Evolutionary conservation across 2,888 invertebrate species (phyloP).

Genomic region (Pseudanteris insignis): DNA sequence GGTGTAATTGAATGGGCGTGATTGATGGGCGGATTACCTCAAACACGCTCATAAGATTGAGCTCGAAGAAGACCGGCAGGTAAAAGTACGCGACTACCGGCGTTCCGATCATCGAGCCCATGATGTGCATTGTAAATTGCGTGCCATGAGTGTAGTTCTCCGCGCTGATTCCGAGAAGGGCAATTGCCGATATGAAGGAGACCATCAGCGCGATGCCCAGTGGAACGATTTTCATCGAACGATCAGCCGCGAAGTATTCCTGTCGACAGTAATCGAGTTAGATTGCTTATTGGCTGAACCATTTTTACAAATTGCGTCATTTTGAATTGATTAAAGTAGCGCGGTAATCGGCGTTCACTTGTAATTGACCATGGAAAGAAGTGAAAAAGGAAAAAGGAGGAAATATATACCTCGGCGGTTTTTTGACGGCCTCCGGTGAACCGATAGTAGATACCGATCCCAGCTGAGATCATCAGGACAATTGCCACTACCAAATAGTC

Average conservation of each 20-base stretch:
- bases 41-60: conserved; percentile 87
- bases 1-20: conserved; percentile 16
- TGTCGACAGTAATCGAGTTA: conserved; percentile 57
- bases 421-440: conserved; percentile 87
- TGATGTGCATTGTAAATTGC: conserved; percentile 80
- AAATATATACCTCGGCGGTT: conserved; percentile 74
- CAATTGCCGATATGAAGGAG: conserved; percentile 93
- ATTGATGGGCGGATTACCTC: conserved; percentile 70
- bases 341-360: too few species aligned
- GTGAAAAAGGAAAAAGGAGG: background rate
- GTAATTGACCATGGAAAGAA: background rate
- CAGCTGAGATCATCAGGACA: conserved; percentile 78
- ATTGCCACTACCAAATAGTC: conserved; percentile 81
- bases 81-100: conserved; percentile 81
- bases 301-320: conserved; percentile 24
- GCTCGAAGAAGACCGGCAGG: conserved; percentile 85
- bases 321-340: conserved; percentile 25
- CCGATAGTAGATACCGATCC: conserved; percentile 85
- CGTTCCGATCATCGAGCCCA: conserved; percentile 80
- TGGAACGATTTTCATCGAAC: conserved; percentile 80
- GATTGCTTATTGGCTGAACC: conserved; percentile 24
- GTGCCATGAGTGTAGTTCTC: conserved; percentile 88
- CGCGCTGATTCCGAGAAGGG: conserved; percentile 86
- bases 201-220: conserved; percentile 91
- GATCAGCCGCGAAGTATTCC: conserved; percentile 86